phyloP scores from a whole-genome alignment of 1,140 invertebrate genomes.

The Oedothorax gibbosus region DNA sequence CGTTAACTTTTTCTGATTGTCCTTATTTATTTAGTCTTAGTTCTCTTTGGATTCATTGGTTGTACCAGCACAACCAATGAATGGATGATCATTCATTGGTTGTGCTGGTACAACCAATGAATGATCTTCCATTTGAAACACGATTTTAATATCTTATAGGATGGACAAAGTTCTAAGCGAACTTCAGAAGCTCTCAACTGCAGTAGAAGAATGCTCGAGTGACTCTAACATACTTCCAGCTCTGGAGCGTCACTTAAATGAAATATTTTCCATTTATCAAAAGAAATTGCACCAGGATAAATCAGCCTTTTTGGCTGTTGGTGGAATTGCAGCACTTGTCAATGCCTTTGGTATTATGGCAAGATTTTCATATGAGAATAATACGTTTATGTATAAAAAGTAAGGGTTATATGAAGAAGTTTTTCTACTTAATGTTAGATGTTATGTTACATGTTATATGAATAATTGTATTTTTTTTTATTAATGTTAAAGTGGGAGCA shows the following conservation, averaged over 20 bases:
- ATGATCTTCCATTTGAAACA: too few relatives aligned
- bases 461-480: slow-evolving; percentile 11
- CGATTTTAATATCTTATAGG: slow-evolving; percentile 62
- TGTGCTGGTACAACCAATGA: too few relatives aligned
- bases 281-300: slow-evolving; percentile 69
- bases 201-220: slow-evolving; percentile 74
- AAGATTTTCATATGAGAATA: slow-evolving; percentile 63
- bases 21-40: too few relatives aligned
- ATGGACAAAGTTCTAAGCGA: slow-evolving; percentile 76
- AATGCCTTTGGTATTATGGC: slow-evolving; percentile 65
- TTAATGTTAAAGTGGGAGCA: neutral
- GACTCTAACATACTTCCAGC: slow-evolving; percentile 73
- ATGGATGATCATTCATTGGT: too few relatives aligned
- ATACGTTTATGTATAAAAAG: slow-evolving; percentile 67
- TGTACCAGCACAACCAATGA: too few relatives aligned
- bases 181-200: slow-evolving; percentile 74
- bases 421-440: neutral
- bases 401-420: slow-evolving; percentile 62
- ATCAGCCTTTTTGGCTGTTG: slow-evolving; percentile 71
- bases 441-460: too few relatives aligned
- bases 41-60: too few relatives aligned
- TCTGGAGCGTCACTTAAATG: slow-evolving; percentile 75
- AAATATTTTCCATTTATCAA: slow-evolving; percentile 74
- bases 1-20: too few relatives aligned
- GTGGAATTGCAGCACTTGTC: slow-evolving; percentile 73